Percentiles rank a stretch among this genome's conserved stretches.
Conservation (phyloP, 2,113 vertebrate genomes). For the Pelmatolapia mariae region DNA sequence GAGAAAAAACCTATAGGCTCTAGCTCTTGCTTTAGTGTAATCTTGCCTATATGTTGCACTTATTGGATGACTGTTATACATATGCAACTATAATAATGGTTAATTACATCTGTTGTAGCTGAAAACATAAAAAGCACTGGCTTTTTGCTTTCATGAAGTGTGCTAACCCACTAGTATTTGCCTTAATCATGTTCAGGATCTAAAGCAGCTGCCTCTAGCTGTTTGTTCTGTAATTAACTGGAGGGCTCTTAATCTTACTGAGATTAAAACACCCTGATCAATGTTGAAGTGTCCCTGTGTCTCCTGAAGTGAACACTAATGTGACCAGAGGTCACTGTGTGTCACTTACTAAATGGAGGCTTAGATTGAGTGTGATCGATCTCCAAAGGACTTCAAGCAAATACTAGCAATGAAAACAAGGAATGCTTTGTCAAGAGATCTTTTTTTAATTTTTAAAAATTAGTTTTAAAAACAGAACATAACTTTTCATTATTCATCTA, state of each 20-base stretch:
- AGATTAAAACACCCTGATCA: constrained; percentile 59
- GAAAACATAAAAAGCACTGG: not conserved
- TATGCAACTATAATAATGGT: not conserved
- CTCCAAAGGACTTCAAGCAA: not conserved
- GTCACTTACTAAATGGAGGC: constrained; percentile 1
- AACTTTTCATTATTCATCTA: not conserved
- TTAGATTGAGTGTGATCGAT: constrained; percentile 28
- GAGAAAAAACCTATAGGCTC: not conserved
- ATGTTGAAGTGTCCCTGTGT: constrained; percentile 26
- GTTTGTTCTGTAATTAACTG: constrained; percentile 62
- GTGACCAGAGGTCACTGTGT: constrained; percentile 1
- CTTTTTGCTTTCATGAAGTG: not conserved
- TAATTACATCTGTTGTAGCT: not conserved
- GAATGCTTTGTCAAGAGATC: not conserved
- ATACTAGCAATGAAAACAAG: not conserved
- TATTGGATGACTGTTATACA: not conserved
- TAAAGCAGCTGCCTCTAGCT: constrained; percentile 3
- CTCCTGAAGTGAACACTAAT: constrained; percentile 15
- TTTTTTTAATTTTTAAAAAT: not conserved
- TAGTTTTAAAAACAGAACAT: not conserved
- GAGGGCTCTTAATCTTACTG: constrained; percentile 39
- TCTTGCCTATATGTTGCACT: not conserved
- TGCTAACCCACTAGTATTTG: not conserved
- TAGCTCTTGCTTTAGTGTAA: not conserved
- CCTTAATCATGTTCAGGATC: constrained; percentile 37